Base-by-base conservation (phyloP, 2,113 vertebrate genomes). In the Corynorhinus townsendii region DNA sequence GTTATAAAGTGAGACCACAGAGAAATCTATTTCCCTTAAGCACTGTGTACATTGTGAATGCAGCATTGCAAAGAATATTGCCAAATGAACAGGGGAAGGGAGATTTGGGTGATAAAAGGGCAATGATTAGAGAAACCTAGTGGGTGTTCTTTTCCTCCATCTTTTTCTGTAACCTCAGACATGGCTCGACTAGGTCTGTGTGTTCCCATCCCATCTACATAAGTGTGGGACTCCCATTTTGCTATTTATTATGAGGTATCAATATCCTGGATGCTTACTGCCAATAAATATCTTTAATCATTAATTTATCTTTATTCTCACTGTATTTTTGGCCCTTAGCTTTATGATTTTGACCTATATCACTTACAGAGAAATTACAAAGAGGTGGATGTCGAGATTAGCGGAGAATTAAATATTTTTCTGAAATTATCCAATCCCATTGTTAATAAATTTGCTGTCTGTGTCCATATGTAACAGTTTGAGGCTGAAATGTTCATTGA, bases 111-210 rank as follows among this genome's bases (percentile, higher is more conserved):
- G 22, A 28, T 11, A 14, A 4, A 43, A 35, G 35, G 35, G 7
- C 54, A 14, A 0, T 26, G 26, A 40, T 43, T 3, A 22, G 35
- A 43, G 68, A 5, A 7, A 11, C 9, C 12, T 20, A 1, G 1
- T 0, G 4, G 0, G 24, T 7, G 5, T 38, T 68, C 9, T 33
- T 24, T 30, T 5, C 24, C 28, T 16, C 20, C 3, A 0, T 12
- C 4, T 9, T 64, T 49, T 40, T 12, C 52, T 54, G 2, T 1
- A 26, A 11, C 15, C 4, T 59, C 47, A 10, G 45, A 26, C 11
- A 0, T 3, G 16, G n/a, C 66, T 54, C 4, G 2, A 0, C 20
- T n/a, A 2, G 0, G 33, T 8, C 75, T 2, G 3, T 7, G 22
- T 2, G 0, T 33, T 47, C 62, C 22, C 22, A 4, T n/a, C 22